Evolutionary conservation across 2,888 invertebrate species (phyloP).

Genomic region (Yponomeuta plumbellus): DNA sequence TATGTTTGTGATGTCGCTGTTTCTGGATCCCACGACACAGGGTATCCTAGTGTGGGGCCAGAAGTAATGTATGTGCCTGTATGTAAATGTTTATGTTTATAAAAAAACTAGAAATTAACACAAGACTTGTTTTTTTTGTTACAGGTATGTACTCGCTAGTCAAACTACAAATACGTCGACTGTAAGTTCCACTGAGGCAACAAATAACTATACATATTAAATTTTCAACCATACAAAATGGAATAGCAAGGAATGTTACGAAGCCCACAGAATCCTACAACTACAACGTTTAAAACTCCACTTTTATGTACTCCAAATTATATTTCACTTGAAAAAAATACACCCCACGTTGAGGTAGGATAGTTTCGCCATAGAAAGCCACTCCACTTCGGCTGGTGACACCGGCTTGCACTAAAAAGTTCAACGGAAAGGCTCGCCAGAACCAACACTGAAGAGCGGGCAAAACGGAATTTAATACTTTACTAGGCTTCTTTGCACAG

Average conservation of each 20-base stretch:
- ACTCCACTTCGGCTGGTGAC: neutral
- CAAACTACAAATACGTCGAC: neutral
- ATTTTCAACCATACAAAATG: neutral
- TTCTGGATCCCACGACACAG: too few relatives aligned
- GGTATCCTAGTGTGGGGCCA: too few relatives aligned
- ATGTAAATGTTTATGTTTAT: neutral
- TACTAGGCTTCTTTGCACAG: slow-evolving; percentile 6
- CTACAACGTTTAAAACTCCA: neutral
- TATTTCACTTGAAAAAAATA: neutral
- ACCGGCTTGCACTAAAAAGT: neutral
- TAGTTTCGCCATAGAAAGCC: neutral
- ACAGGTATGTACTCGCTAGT: neutral
- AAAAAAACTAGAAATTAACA: neutral
- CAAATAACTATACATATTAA: neutral
- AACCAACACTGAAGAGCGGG: neutral
- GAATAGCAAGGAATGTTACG: neutral
- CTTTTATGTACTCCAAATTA: neutral
- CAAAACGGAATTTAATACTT: neutral
- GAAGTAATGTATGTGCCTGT: too few relatives aligned
- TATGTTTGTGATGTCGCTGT: too few relatives aligned
- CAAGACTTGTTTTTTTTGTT: neutral
- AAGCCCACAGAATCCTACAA: neutral
- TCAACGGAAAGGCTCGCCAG: neutral
- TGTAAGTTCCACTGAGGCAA: neutral
- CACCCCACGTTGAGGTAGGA: neutral